These are phyloP conservation scores for Nemotelus nigrinus DNA, from an alignment of 2,888 invertebrate genomes.

Conservation along the genomic window DNA sequence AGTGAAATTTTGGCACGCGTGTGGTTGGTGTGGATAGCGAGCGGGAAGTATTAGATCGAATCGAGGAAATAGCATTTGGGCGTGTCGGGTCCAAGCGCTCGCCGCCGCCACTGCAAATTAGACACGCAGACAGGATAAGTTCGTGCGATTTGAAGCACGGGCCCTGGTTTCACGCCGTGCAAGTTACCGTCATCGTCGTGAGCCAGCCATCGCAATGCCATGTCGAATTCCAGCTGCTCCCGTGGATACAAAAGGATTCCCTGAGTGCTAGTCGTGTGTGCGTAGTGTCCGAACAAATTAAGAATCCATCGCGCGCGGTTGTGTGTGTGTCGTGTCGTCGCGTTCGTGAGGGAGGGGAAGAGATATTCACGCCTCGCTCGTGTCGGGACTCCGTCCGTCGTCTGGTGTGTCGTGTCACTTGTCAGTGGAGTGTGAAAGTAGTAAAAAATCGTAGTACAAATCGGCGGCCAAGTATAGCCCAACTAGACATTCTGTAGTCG, in stretches of 20 bases:
- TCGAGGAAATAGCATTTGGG: constrained; percentile 13
- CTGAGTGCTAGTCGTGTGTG: constrained; percentile 31
- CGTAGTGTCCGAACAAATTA: not conserved
- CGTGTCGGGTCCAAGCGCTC: constrained; percentile 25
- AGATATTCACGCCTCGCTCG: not conserved
- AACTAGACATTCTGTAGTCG: not conserved
- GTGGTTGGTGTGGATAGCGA: not conserved
- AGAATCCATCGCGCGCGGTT: constrained; percentile 7
- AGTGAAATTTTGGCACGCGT: constrained; percentile 8
- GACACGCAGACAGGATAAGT: not conserved
- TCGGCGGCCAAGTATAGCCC: not conserved
- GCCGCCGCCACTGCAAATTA: not conserved
- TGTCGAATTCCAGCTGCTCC: constrained; percentile 14
- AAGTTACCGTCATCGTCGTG: not conserved
- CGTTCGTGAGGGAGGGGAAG: not conserved
- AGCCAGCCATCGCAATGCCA: constrained; percentile 4
- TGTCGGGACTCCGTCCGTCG: not conserved
- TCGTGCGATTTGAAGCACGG: constrained; percentile 19
- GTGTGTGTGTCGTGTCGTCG: constrained; percentile 18
- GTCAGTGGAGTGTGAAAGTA: constrained; percentile 15
- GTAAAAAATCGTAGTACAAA: constrained; percentile 18
- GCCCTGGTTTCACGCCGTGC: not conserved
- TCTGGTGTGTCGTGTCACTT: constrained; percentile 20
- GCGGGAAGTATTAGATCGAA: not conserved
- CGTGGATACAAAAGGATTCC: constrained; percentile 27